These are phyloP conservation scores for Cochlearius cochlearius DNA, from an alignment of 2,113 vertebrate genomes.

Conservation along the genomic window DNA sequence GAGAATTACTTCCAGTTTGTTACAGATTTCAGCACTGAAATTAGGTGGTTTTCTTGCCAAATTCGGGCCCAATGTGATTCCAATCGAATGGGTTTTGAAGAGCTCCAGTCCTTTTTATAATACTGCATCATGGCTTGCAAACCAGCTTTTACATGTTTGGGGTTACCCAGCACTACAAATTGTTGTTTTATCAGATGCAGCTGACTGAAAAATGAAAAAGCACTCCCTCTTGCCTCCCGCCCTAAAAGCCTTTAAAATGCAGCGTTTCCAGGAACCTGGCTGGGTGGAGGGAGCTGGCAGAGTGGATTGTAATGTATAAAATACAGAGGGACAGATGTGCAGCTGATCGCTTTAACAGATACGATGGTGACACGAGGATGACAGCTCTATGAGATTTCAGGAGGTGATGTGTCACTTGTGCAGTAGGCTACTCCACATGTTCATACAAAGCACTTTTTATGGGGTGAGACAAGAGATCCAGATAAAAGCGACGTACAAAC, in stretches of 20 bases:
- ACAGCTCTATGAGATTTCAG: conserved; percentile 58
- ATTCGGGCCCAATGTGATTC: not conserved
- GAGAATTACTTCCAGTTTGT: conserved; percentile 51
- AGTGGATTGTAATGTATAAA: not conserved
- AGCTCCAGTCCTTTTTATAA: not conserved
- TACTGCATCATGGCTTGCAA: not conserved
- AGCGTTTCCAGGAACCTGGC: not conserved
- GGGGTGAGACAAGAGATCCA: conserved; percentile 30
- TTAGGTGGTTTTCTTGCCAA: conserved; percentile 23
- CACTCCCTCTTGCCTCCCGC: conserved; percentile 37
- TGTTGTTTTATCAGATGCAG: conserved; percentile 54
- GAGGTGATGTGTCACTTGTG: conserved; percentile 43
- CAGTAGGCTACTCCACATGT: conserved; percentile 43
- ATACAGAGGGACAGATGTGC: conserved; percentile 13
- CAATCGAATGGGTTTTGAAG: not conserved
- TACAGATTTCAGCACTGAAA: conserved; percentile 46
- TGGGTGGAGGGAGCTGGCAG: conserved; percentile 27
- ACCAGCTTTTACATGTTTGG: conserved; percentile 36
- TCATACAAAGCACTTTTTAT: conserved; percentile 52
- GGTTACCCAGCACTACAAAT: conserved; percentile 48
- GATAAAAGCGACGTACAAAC: conserved; percentile 11
- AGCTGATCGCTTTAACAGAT: conserved; percentile 31
- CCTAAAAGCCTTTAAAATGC: conserved; percentile 30
- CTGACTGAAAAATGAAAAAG: conserved; percentile 56
- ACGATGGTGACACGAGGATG: not conserved